Percentiles rank a stretch among this genome's conserved stretches.
These are phyloP conservation scores for Cydia fagiglandana DNA, from an alignment of 1,140 invertebrate genomes.

Conservation along the genomic window DNA sequence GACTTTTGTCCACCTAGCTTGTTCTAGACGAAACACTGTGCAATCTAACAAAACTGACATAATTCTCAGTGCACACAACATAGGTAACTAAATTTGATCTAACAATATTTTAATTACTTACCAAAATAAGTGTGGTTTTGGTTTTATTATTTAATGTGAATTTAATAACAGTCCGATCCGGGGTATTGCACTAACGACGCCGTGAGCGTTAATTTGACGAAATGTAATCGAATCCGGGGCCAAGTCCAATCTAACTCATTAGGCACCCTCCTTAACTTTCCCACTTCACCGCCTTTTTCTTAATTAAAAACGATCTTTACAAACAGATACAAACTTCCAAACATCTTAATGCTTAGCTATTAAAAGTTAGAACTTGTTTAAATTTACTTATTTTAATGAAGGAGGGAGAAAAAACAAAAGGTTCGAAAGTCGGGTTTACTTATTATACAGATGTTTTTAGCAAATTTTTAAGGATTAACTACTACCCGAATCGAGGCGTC, in stretches of 20 bases:
- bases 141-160: no score
- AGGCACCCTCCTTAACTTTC: background rate
- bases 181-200: background rate
- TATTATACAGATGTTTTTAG: background rate
- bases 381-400: background rate
- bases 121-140: no score
- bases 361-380: conserved; percentile 4
- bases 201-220: conserved; percentile 2
- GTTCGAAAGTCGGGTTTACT: background rate
- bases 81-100: no score
- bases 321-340: conserved; percentile 24
- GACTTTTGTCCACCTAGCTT: no score
- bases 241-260: conserved; percentile 8
- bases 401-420: background rate
- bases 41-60: no score
- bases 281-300: conserved; percentile 3
- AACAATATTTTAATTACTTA: no score
- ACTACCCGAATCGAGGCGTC: no score
- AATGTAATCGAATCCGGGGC: conserved; percentile 1
- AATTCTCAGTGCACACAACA: no score
- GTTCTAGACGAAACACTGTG: no score
- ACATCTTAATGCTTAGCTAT: conserved; percentile 7
- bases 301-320: conserved; percentile 23
- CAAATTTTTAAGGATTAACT: background rate
- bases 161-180: background rate